Evolutionary conservation across 2,888 invertebrate species (phyloP), one percentile per base, ranked within the genome.

Genomic region (Folsomia candida): DNA sequence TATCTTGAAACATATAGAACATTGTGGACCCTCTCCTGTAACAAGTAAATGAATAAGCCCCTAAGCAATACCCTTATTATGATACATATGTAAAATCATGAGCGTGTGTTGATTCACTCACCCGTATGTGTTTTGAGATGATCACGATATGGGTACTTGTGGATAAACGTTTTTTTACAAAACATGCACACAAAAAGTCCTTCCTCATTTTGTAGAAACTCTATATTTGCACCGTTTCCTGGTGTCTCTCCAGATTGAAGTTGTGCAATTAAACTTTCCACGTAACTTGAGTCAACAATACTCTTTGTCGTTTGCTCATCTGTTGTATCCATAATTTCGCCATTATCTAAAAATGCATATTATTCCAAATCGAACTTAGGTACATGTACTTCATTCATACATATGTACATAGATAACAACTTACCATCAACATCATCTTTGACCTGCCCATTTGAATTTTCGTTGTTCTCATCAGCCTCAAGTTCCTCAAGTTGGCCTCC

Each of bases 111-210:
- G 28, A 24, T 22, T 37, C 22, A 29, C 54, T 47, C n/a, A 72
- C 72, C 77, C 68, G 76, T 76, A 59, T 79, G 79, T 0, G 77
- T 77, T 67, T 76, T 76, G 28, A 79, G 64, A 64, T 79, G 79
- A 65, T 79, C 79, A 25, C 79, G 64, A 59, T 75, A 79, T 14
- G 79, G 79, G 70, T 79, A 79, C 58, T 79, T 79, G 65, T 79
- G 79, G 67, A 79, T 76, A 51, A 76, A 79, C 1, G 74, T 79
- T 63, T 77, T 77, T 4, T 66, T 37, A 29, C 79, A 79, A 65
- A 77, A 79, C 73, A 75, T 74, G 27, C 79, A 79, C 1, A 75
- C 76, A 60, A 72, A 79, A 1, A 77, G 64, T 29, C 79, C 79
- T 25, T 75, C 75, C n/a, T 77, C 74, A 66, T 79, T 76, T 37